Base-by-base conservation (phyloP, 2,888 invertebrate species). In the Priocnemis perturbator region DNA sequence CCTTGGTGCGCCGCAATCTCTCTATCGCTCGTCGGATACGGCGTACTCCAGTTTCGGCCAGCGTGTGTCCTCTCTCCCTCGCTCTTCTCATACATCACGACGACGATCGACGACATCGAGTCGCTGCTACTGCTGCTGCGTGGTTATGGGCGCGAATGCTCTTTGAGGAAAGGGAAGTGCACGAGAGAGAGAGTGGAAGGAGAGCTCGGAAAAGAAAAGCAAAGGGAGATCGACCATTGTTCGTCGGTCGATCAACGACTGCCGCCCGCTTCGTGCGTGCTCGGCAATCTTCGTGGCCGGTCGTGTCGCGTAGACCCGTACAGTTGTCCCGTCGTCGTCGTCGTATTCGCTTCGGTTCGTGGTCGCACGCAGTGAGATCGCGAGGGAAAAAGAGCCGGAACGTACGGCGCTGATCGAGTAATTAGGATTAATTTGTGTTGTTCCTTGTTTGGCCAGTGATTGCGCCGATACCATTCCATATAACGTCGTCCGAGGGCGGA, bases 171-270 rank as follows among this genome's bases (percentile, higher is more conserved):
- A 55, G 47, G 58, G 37, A 14, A 50, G 70, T 55, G 48, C 60
- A 67, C 50, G 61, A 73, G 72, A 64, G 53, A 50, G 17, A 20
- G 20, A 17, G 66, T 52, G 66, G 58, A 69, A 67, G 68, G 68
- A 63, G 71, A 65, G 55, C 64, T 52, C 50, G 17, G 26, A 60
- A 53, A 17, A 48, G 48, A 67, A 60, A 65, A 67, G 63, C 57
- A 52, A 44, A 64, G 64, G 65, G 70, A 61, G 70, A 61, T 71
- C 75, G 65, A 79, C 71, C 81, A 80, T 80, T 81, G 81, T 80
- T 74, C 78, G 69, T 76, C 73, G 81, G 78, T 80, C 79, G 79
- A 80, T 80, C 75, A 76, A 77, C 77, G 79, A 77, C 75, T 68
- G 67, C 68, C 63, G 61, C 61, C 26, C 67, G 70, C 69, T 77